A percentile compares a stretch with the other conserved stretches of the same genome.
These are phyloP conservation scores for Pantala flavescens DNA, from an alignment of 1,140 invertebrate species.

Conservation along the genomic window DNA sequence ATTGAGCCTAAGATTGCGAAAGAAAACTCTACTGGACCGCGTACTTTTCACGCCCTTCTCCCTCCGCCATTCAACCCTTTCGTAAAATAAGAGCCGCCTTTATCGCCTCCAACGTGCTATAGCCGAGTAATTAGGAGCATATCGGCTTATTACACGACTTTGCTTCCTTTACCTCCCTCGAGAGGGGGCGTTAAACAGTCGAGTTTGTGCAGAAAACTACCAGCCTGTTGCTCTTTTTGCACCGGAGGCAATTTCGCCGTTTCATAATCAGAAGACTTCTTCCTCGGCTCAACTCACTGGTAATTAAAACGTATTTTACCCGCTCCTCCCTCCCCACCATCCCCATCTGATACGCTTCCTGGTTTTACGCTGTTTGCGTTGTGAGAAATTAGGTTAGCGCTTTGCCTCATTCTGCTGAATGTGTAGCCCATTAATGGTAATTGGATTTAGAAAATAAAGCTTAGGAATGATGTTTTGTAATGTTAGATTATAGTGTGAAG, in stretches of 20 bases:
- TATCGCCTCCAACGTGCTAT: background rate
- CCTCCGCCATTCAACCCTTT: background rate
- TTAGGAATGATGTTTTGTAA: too few species aligned
- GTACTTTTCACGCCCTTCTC: background rate
- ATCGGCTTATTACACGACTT: background rate
- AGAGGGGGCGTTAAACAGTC: background rate
- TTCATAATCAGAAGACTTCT: background rate
- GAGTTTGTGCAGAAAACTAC: background rate
- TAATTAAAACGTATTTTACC: constrained; percentile 8
- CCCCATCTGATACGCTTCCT: background rate
- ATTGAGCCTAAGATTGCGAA: too few species aligned
- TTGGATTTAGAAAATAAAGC: too few species aligned
- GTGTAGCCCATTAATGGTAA: too few species aligned
- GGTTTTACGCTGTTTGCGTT: too few species aligned
- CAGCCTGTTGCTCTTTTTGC: constrained; percentile 7
- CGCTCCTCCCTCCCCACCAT: background rate
- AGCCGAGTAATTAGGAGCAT: background rate
- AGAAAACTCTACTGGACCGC: too few species aligned
- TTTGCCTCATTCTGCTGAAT: too few species aligned
- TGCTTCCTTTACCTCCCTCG: too few species aligned
- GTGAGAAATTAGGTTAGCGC: too few species aligned
- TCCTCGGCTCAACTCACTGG: background rate
- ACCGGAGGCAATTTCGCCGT: background rate
- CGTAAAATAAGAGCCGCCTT: background rate
- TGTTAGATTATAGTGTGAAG: too few species aligned